Evolutionary conservation across 1,140 invertebrate genomes (phyloP).

Genomic region (Cotesia vestalis): DNA sequence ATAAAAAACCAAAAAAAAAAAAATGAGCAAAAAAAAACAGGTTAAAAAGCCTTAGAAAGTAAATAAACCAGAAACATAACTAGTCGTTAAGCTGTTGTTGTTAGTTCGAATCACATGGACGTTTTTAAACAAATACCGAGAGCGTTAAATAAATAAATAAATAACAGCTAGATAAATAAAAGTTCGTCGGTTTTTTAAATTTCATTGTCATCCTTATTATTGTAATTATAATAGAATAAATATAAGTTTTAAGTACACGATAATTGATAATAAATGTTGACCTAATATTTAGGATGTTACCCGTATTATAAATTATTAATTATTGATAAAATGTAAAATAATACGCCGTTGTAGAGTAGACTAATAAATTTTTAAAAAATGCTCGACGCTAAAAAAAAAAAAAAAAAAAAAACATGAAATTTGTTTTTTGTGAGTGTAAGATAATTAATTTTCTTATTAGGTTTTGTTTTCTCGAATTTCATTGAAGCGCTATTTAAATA

Average conservation of each 20-base stretch:
- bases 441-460: too few relatives aligned
- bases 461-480: neutral
- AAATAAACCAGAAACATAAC: conserved; percentile 56
- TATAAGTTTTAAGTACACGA: too few relatives aligned
- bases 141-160: neutral
- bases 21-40: neutral
- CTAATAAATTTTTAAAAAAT: neutral
- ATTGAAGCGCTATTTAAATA: neutral
- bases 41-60: conserved; percentile 52
- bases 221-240: too few relatives aligned
- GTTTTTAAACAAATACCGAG: neutral
- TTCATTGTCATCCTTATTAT: neutral
- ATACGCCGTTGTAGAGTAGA: conserved; percentile 13
- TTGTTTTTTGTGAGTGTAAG: too few relatives aligned
- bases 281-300: conserved; percentile 38
- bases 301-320: neutral
- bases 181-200: neutral
- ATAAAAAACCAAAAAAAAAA: neutral
- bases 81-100: conserved; percentile 55
- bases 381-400: conserved; percentile 7
- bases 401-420: neutral
- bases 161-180: neutral
- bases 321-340: neutral
- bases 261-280: conserved; percentile 27
- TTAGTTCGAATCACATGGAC: conserved; percentile 43